phyloP scores from a whole-genome alignment of 2,113 vertebrate species.

The Elaphurus davidianus region DNA sequence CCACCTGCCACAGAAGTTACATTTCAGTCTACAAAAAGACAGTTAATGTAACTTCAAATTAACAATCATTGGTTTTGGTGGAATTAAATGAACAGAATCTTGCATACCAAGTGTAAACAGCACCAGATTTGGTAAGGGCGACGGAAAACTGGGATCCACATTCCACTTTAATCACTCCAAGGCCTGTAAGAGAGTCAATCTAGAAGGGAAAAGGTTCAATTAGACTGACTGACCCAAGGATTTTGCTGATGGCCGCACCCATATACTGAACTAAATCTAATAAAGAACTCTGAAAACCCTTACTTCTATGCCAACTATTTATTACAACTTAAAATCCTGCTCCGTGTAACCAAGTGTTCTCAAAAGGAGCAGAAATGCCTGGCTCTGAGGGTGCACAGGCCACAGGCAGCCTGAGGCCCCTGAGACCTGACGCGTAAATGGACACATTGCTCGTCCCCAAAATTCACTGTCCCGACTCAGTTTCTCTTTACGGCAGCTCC shows the following conservation, averaged over 20 bases:
- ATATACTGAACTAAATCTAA: neutral
- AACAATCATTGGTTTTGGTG: neutral
- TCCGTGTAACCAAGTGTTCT: neutral
- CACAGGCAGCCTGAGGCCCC: accelerated
- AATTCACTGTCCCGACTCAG: neutral
- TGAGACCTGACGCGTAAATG: accelerated
- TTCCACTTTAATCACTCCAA: constrained; percentile 97
- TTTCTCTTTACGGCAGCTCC: neutral
- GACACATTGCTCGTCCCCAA: neutral
- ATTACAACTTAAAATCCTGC: neutral
- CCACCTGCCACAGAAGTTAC: neutral
- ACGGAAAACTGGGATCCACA: constrained; percentile 99
- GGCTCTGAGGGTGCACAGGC: neutral
- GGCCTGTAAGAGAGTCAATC: constrained; percentile 98
- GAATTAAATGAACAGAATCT: neutral
- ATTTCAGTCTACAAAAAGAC: neutral
- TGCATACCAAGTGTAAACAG: constrained; percentile 96
- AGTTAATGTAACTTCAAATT: neutral
- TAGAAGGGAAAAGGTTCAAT: constrained; percentile 65
- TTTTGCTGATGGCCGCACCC: neutral
- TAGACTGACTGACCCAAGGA: neutral
- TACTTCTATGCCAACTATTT: neutral
- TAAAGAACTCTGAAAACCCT: neutral
- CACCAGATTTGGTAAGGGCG: constrained; percentile 95
- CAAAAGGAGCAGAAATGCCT: neutral